Conservation (phyloP, 2,888 invertebrate genomes). For the Caenorhabditis sulstoni region DNA sequence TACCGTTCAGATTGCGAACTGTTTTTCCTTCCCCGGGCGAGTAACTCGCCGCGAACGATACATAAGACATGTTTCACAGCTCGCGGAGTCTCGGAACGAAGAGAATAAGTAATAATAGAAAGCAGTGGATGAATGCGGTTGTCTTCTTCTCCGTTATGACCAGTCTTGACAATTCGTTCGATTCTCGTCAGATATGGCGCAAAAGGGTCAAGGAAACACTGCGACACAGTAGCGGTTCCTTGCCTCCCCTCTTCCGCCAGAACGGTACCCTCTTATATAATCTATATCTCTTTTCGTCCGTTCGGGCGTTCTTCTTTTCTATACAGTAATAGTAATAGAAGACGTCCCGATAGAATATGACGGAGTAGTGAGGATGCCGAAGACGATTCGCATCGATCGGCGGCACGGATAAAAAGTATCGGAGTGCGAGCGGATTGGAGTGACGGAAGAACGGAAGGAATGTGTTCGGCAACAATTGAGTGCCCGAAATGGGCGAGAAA, state of each 20-base stretch:
- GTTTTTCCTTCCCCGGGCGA: constrained; percentile 71
- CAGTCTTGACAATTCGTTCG: constrained; percentile 48
- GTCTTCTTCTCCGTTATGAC: constrained; percentile 34
- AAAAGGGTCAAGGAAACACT: constrained; percentile 60
- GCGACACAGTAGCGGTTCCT: constrained; percentile 35
- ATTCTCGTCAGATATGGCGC: constrained; percentile 55
- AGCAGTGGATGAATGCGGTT: constrained; percentile 13
- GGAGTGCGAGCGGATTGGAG: constrained; percentile 20
- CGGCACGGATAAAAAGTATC: constrained; percentile 54
- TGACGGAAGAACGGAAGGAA: constrained; percentile 47
- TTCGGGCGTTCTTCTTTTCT: constrained; percentile 15
- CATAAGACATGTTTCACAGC: constrained; percentile 63
- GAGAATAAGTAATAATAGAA: constrained; percentile 19
- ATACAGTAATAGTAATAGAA: constrained; percentile 4
- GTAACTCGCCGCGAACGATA: constrained; percentile 70
- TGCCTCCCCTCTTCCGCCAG: constrained; percentile 10
- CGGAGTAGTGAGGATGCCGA: constrained; percentile 36
- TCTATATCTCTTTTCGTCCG: constrained; percentile 45
- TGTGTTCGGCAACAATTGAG: constrained; percentile 56
- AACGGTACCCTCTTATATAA: constrained; percentile 45
- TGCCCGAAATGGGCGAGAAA: constrained; percentile 50
- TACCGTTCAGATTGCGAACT: constrained; percentile 65
- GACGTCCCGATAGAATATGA: constrained; percentile 32
- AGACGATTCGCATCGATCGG: constrained; percentile 45
- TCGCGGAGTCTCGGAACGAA: constrained; percentile 8